Base-by-base conservation (phyloP, 2,113 vertebrate species). In the Nothoprocta pentlandii region DNA sequence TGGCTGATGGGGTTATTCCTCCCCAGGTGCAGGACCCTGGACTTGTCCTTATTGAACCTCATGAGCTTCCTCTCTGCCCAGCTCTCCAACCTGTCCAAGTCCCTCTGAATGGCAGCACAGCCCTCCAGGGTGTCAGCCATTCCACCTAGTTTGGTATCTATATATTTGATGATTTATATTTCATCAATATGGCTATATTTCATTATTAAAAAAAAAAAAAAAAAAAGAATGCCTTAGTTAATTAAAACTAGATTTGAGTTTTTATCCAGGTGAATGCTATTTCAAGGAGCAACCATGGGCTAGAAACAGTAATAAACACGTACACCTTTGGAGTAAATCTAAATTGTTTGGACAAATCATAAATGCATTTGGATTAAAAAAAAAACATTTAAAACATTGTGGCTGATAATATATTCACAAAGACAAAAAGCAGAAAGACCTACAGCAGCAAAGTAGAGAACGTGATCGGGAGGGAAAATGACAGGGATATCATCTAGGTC, bases 291-390 rank as follows among this genome's bases (percentile, higher is more conserved):
- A 77, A 1, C 20, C 73, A 9, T 13, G 39, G 34, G 19, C 28
- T 93, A 85, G 78, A 90, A 95, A 95, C 49, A 56, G 16, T 47
- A 41, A 86, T 23, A 56, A 89, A 89, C 0, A 7, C n/a, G 36
- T 67, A 8, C 1, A 66, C 58, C 90, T 92, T 92, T 64, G 85
- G 19, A 78, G 8, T 62, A 94, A 94, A 93, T 93, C 92, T 73
- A 95, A 93, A 93, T 81, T 91, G 9, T 28, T 92, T 69, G 39
- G 26, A 70, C 3, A 89, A 96, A 80, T 71, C 17, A 74, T 78
- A 93, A 95, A 84, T 36, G 22, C 56, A 36, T 59, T 93, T 91
- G 8, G 11, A 71, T 66, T 28, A 30, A 78, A 66, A 64, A 59
- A 91, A 44, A 13, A 16, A 0, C 34, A n/a, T 19, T 8, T 3